Conservation (phyloP, 1,140 invertebrate species). For the Drosophila tsacasi region DNA sequence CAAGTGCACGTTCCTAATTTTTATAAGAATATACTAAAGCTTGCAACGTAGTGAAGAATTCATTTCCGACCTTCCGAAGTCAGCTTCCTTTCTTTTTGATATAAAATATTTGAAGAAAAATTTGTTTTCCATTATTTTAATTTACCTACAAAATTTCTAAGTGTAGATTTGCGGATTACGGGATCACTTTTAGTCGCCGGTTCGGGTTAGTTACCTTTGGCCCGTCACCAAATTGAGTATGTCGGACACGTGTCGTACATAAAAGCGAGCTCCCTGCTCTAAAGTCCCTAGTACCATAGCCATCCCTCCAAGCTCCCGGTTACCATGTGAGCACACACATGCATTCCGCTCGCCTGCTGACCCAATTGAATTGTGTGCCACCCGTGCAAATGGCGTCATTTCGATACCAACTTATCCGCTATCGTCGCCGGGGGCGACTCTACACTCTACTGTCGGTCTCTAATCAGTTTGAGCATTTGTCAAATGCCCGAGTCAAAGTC, state of each 20-base stretch:
- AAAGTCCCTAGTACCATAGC: slow-evolving; percentile 11
- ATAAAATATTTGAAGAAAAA: too few species aligned
- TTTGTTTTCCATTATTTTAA: neutral
- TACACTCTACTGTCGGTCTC: slow-evolving; percentile 29
- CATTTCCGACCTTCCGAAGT: too few species aligned
- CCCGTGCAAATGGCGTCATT: slow-evolving; percentile 58
- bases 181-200: slow-evolving; percentile 12
- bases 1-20: too few species aligned
- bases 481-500: slow-evolving; percentile 49
- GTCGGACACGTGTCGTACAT: slow-evolving; percentile 72
- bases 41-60: too few species aligned
- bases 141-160: slow-evolving; percentile 22
- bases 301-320: neutral
- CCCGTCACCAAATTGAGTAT: slow-evolving; percentile 54
- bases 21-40: too few species aligned
- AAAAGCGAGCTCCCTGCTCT: slow-evolving; percentile 54
- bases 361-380: slow-evolving; percentile 46
- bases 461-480: slow-evolving; percentile 64
- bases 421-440: slow-evolving; percentile 32
- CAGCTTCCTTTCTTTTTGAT: too few species aligned
- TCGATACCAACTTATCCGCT: slow-evolving; percentile 48
- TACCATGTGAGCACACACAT: slow-evolving; percentile 27
- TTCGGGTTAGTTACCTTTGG: slow-evolving; percentile 23
- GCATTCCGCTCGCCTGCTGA: slow-evolving; percentile 19
- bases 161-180: slow-evolving; percentile 24